Conservation (phyloP, 2,113 vertebrate species). For the Oryzias melastigma region DNA sequence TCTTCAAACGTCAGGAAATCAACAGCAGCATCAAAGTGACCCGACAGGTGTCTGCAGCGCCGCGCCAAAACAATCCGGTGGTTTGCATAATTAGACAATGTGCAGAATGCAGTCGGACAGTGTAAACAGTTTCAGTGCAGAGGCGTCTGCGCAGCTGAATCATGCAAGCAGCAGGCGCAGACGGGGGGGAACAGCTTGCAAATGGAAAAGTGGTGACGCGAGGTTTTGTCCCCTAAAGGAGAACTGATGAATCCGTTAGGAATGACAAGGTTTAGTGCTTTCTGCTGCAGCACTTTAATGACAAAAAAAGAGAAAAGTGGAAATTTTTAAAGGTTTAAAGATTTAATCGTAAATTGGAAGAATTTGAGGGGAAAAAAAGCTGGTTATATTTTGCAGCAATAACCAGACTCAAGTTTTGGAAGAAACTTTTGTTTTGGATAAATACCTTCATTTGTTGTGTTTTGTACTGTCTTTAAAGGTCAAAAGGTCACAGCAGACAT, state of each 20-base stretch:
- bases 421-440: no score
- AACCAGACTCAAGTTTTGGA: no score
- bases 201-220: constrained; percentile 12
- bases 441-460: no score
- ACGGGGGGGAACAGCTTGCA: constrained; percentile 37
- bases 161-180: constrained; percentile 35
- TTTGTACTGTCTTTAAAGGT: no score
- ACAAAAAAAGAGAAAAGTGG: no score
- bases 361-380: no score
- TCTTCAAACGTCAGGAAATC: background rate
- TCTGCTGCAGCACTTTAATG: background rate
- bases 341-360: no score
- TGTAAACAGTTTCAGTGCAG: constrained; percentile 44
- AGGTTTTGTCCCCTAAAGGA: background rate
- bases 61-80: background rate
- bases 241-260: background rate
- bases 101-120: constrained; percentile 9
- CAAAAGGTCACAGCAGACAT: no score
- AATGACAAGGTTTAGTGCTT: background rate
- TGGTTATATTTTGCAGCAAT: no score
- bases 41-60: background rate
- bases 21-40: background rate
- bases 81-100: constrained; percentile 24
- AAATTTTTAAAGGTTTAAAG: no score
- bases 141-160: constrained; percentile 25